These are phyloP conservation scores for Trachelipus rathkii DNA, from an alignment of 1,140 invertebrate species.

Conservation along the genomic window DNA sequence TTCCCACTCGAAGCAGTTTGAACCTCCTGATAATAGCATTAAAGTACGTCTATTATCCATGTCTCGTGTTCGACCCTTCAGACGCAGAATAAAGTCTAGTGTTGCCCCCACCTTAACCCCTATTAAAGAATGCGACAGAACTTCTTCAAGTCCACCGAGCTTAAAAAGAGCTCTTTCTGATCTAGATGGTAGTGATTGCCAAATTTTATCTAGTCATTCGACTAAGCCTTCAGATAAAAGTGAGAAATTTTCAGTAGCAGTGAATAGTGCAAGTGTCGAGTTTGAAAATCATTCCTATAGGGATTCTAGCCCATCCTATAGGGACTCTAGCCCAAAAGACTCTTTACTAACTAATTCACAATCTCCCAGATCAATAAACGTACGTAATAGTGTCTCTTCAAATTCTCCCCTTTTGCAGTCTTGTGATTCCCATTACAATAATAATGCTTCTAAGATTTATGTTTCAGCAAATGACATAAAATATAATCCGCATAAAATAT, in stretches of 20 bases:
- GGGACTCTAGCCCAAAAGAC: background rate
- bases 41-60: slow-evolving; percentile 37
- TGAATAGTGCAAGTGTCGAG: background rate
- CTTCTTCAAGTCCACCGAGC: slow-evolving; percentile 42
- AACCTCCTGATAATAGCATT: slow-evolving; percentile 29
- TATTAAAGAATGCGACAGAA: slow-evolving; percentile 43
- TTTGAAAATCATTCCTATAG: background rate
- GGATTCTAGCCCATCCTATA: too few species aligned
- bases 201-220: background rate
- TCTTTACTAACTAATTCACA: background rate
- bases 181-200: background rate
- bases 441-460: background rate
- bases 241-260: too few species aligned
- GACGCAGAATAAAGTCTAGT: slow-evolving; percentile 38
- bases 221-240: background rate
- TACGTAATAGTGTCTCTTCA: background rate
- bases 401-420: background rate
- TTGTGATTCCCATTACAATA: background rate
- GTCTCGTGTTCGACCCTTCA: slow-evolving; percentile 34
- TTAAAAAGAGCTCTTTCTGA: slow-evolving; percentile 17
- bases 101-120: slow-evolving; percentile 40
- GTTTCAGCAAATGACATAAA: background rate
- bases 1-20: slow-evolving; percentile 25
- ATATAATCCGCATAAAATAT: background rate
- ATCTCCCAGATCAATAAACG: background rate